phyloP scores from a whole-genome alignment of 2,797 vertebrate genomes.

The Sebastes nivosus region DNA sequence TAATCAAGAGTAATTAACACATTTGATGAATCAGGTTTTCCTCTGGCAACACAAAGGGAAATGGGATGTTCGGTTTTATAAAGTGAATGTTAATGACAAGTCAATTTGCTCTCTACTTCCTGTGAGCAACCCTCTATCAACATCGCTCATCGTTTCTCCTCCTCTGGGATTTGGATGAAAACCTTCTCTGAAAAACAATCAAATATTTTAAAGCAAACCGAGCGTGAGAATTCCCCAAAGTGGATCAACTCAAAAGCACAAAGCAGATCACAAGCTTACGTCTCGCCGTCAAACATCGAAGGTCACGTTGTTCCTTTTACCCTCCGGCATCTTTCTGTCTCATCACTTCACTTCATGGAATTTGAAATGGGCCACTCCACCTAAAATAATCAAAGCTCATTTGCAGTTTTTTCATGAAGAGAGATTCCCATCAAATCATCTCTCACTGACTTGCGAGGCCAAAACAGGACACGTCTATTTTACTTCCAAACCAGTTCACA shows the following conservation, averaged over 20 bases:
- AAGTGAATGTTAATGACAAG: constrained; percentile 11
- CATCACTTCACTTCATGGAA: constrained; percentile 7
- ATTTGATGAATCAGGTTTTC: constrained; percentile 2
- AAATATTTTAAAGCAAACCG: constrained; percentile 13
- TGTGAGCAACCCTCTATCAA: neutral
- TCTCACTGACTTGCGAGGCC: neutral
- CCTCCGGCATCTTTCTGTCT: constrained; percentile 8
- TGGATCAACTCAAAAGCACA: constrained; percentile 19
- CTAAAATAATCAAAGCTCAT: constrained; percentile 36
- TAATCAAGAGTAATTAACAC: constrained; percentile 4
- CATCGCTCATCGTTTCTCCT: neutral
- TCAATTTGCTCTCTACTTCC: neutral
- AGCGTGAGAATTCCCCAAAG: constrained; percentile 7
- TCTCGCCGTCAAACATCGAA: neutral
- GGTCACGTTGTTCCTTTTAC: constrained; percentile 1
- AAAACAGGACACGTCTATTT: constrained; percentile 16
- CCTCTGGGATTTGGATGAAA: constrained; percentile 19
- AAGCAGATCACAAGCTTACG: constrained; percentile 16
- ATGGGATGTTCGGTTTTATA: neutral
- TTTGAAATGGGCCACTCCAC: constrained; percentile 38
- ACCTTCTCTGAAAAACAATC: constrained; percentile 19
- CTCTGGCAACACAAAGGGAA: neutral
- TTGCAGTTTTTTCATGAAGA: constrained; percentile 1
- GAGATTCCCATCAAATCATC: constrained; percentile 47
- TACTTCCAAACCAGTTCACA: constrained; percentile 43